phyloP scores from a whole-genome alignment of 2,113 vertebrate species.

The Otolemur garnettii region DNA sequence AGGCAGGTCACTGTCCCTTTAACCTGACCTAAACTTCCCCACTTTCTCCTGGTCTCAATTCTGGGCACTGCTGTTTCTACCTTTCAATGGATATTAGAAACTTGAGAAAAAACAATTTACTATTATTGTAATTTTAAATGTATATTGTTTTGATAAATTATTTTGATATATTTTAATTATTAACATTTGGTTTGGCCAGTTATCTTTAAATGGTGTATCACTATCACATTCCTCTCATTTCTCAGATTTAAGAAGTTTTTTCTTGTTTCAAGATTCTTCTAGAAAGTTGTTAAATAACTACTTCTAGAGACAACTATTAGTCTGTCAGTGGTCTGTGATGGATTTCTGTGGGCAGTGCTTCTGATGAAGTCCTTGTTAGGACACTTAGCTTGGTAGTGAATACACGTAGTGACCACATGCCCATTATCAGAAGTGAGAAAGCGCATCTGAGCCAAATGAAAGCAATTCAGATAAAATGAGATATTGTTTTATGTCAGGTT shows the following conservation, averaged over 20 bases:
- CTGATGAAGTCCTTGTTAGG: constrained; percentile 45
- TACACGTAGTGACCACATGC: neutral
- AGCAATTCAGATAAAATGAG: neutral
- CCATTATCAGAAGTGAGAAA: constrained; percentile 26
- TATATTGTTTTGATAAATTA: neutral
- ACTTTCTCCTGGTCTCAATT: too few species aligned
- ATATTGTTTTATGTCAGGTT: neutral
- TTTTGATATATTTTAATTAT: neutral
- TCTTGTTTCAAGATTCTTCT: neutral
- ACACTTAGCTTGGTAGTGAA: constrained; percentile 35
- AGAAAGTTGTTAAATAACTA: neutral
- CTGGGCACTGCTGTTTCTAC: too few species aligned
- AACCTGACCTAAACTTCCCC: too few species aligned
- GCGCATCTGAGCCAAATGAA: neutral
- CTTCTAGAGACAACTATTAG: neutral
- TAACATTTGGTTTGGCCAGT: neutral
- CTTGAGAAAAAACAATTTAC: neutral
- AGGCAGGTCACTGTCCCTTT: too few species aligned
- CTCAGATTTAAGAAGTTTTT: neutral
- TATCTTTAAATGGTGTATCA: neutral
- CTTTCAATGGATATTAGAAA: neutral
- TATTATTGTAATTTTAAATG: neutral
- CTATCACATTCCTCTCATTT: neutral
- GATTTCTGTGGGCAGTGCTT: constrained; percentile 53
- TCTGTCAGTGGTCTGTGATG: neutral